Evolutionary conservation across 2,113 vertebrate genomes (phyloP).

Genomic region (Calonectris borealis): DNA sequence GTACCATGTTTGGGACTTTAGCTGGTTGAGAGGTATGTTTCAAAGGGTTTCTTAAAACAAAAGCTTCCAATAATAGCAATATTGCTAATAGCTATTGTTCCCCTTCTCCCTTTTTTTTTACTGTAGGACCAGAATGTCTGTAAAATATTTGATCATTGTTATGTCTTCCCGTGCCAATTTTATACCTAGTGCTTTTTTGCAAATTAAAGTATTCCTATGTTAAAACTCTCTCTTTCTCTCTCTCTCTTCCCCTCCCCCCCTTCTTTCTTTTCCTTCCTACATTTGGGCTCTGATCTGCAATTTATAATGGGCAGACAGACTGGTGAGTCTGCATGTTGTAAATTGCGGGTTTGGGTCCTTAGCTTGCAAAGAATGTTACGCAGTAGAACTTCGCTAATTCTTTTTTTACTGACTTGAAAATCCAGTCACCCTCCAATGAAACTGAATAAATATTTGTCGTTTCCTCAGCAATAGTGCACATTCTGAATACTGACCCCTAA

Average conservation of each 20-base stretch:
- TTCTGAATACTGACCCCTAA: not conserved
- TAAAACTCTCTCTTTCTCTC: constrained; percentile 44
- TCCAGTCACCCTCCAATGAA: constrained; percentile 11
- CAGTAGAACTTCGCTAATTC: constrained; percentile 63
- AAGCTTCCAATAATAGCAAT: constrained; percentile 14
- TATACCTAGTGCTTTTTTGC: constrained; percentile 28
- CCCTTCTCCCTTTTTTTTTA: not conserved
- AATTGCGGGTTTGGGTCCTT: constrained; percentile 64
- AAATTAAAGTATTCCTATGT: constrained; percentile 44
- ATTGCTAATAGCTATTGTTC: constrained; percentile 14
- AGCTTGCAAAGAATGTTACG: constrained; percentile 59
- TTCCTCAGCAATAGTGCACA: not conserved
- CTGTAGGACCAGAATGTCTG: constrained; percentile 18
- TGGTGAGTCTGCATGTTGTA: constrained; percentile 70
- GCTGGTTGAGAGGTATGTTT: constrained; percentile 66
- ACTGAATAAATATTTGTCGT: not conserved
- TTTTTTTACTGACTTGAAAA: constrained; percentile 16
- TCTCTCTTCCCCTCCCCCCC: not conserved
- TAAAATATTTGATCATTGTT: constrained; percentile 37
- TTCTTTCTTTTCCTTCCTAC: constrained; percentile 4
- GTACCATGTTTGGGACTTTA: not conserved
- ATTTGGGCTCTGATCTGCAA: constrained; percentile 65
- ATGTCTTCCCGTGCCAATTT: constrained; percentile 18
- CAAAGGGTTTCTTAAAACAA: constrained; percentile 27
- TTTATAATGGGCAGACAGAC: constrained; percentile 66